phyloP scores from a whole-genome alignment of 2,113 vertebrate genomes.

The Gorsachius goisagi region DNA sequence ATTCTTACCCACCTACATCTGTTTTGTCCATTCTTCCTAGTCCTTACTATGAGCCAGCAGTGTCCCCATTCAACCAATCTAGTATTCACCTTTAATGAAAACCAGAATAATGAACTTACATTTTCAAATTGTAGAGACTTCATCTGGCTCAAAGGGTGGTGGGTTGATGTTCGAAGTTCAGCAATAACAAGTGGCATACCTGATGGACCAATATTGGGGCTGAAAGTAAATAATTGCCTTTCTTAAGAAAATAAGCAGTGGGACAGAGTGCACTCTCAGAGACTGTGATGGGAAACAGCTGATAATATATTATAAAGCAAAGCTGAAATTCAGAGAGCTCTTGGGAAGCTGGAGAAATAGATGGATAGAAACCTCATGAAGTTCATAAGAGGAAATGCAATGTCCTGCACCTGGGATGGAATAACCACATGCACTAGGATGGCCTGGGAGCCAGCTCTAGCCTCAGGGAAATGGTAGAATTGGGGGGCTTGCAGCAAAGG shows the following conservation, averaged over 20 bases:
- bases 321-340: background rate
- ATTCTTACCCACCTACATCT: background rate
- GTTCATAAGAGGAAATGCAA: background rate
- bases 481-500: background rate
- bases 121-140: background rate
- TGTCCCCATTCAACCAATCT: background rate
- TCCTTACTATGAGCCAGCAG: background rate
- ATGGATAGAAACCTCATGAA: background rate
- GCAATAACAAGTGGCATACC: background rate
- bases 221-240: background rate
- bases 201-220: fast-evolving
- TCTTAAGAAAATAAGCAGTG: background rate
- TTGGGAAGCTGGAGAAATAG: background rate
- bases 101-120: background rate
- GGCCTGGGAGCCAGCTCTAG: background rate
- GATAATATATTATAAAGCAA: background rate
- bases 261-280: background rate
- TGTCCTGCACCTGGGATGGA: background rate
- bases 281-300: background rate
- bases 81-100: background rate
- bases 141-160: background rate
- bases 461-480: background rate
- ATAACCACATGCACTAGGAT: background rate
- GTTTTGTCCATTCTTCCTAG: background rate
- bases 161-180: background rate